A percentile compares a stretch with the other conserved stretches of the same genome.
phyloP scores from a whole-genome alignment of 1,140 invertebrate species.

The Philaenus spumarius region DNA sequence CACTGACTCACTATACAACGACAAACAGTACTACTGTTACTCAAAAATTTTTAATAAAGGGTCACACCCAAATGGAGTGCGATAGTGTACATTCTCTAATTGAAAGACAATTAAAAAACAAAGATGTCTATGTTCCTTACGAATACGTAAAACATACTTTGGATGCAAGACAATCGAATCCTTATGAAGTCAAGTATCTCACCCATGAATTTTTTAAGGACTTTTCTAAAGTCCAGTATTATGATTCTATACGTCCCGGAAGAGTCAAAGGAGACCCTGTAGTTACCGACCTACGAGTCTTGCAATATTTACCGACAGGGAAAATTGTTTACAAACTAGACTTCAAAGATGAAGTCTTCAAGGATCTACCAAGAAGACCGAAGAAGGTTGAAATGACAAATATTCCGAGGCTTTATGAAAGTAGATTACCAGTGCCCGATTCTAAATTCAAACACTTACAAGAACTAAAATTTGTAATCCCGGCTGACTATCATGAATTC shows the following conservation, averaged over 20 bases:
- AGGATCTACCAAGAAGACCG: conserved; percentile 1
- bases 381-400: background rate
- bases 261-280: conserved; percentile 10
- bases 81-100: conserved; percentile 29
- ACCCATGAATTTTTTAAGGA: too few relatives aligned
- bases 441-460: conserved; percentile 15
- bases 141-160: conserved; percentile 24
- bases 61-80: conserved; percentile 39
- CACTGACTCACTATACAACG: background rate
- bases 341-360: background rate
- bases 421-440: background rate
- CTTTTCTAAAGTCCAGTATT: background rate
- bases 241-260: conserved; percentile 18
- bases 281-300: conserved; percentile 7
- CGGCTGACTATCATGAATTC: background rate
- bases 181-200: conserved; percentile 13
- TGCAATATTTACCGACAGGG: background rate
- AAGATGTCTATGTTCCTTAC: conserved; percentile 26
- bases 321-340: conserved; percentile 1
- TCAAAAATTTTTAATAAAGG: conserved; percentile 38
- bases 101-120: conserved; percentile 29
- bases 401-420: background rate
- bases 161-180: conserved; percentile 17
- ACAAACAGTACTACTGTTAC: conserved; percentile 22
- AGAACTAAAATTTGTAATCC: background rate